phyloP scores from a whole-genome alignment of 2,113 vertebrate species.

The Origma solitaria region DNA sequence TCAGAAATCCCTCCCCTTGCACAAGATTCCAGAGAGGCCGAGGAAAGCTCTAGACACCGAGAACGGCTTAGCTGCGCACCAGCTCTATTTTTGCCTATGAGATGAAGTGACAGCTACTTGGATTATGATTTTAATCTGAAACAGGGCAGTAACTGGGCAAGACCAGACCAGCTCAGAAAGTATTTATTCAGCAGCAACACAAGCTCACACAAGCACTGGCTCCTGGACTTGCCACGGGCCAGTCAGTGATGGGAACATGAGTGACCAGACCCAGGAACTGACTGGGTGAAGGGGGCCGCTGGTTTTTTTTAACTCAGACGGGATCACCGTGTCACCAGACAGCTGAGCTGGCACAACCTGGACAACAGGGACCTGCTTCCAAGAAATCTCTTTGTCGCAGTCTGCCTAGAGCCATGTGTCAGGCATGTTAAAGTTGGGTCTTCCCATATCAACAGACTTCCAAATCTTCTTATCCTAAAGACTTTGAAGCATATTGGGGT shows the following conservation, averaged over 20 bases:
- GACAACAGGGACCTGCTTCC: neutral
- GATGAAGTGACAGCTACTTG: neutral
- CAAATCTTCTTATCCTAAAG: neutral
- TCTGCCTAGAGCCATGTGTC: neutral
- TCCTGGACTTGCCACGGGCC: accelerated
- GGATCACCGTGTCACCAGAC: neutral
- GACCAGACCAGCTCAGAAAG: neutral
- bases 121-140: neutral
- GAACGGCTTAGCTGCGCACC: neutral
- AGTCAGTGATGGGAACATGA: accelerated
- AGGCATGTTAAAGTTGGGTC: neutral
- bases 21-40: neutral
- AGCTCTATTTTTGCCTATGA: neutral
- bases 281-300: neutral
- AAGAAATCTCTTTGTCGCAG: neutral
- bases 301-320: neutral
- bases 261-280: neutral
- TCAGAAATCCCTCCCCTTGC: neutral
- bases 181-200: neutral
- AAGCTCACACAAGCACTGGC: neutral
- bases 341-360: neutral
- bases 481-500: neutral
- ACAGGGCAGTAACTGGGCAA: neutral
- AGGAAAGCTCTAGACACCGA: neutral
- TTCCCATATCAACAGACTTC: neutral